Evolutionary conservation across 2,113 vertebrate genomes (phyloP).

Genomic region (Coptodon bakossiorum): DNA sequence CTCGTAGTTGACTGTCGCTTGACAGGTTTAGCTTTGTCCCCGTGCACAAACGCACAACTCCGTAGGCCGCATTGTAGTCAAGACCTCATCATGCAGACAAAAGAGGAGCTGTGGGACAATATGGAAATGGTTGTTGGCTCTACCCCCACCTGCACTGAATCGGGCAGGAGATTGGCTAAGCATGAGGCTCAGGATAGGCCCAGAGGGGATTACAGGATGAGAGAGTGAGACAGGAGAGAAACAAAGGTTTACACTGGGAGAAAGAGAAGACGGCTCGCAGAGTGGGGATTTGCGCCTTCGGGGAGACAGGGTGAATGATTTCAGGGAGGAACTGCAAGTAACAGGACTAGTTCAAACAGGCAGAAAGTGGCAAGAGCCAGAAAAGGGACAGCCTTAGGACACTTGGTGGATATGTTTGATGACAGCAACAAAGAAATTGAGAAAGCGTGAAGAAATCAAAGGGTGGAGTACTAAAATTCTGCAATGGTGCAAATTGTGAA

Average conservation of each 20-base stretch:
- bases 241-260: neutral
- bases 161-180: slow-evolving; percentile 33
- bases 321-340: neutral
- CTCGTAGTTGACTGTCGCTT: slow-evolving; percentile 17
- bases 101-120: neutral
- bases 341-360: neutral
- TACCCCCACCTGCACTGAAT: slow-evolving; percentile 12
- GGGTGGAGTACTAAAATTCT: neutral
- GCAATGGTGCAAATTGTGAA: neutral
- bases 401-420: neutral
- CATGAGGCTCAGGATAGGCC: slow-evolving; percentile 15
- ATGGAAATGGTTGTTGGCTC: neutral
- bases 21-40: slow-evolving; percentile 34
- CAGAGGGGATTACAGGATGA: slow-evolving; percentile 17
- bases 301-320: neutral
- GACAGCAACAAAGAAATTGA: neutral
- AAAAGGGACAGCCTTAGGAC: neutral
- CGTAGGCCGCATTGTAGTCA: neutral
- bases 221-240: neutral
- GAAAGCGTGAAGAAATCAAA: neutral
- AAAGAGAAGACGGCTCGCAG: neutral
- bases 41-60: neutral
- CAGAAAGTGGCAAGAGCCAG: neutral
- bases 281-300: neutral
- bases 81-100: slow-evolving; percentile 39